phyloP scores from a whole-genome alignment of 2,888 invertebrate genomes.

The Eurytoma californica region DNA sequence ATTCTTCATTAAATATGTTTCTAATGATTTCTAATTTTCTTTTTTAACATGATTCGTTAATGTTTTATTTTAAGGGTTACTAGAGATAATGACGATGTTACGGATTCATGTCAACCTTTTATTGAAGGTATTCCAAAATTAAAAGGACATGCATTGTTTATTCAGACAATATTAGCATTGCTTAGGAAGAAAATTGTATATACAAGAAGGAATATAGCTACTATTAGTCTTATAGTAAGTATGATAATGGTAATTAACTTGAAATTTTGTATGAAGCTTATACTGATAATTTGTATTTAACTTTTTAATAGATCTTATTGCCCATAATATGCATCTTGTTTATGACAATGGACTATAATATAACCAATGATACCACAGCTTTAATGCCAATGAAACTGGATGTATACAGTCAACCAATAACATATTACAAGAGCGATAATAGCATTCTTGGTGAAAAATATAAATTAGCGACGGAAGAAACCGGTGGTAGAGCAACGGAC shows the following conservation, averaged over 20 bases:
- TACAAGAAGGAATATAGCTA: constrained; percentile 66
- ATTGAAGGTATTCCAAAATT: constrained; percentile 63
- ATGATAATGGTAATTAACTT: constrained; percentile 21
- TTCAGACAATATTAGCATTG: constrained; percentile 70
- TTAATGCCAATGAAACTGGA: constrained; percentile 69
- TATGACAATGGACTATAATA: constrained; percentile 67
- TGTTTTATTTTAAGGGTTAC: constrained; percentile 64
- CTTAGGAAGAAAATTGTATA: constrained; percentile 71
- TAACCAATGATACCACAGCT: constrained; percentile 57
- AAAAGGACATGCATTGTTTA: constrained; percentile 64
- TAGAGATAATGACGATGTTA: constrained; percentile 65
- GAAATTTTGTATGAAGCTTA: not conserved
- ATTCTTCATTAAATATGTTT: too few species aligned
- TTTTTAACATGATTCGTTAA: not conserved
- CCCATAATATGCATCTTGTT: constrained; percentile 68
- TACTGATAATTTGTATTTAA: not conserved
- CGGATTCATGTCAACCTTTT: constrained; percentile 61
- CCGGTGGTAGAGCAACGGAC: constrained; percentile 57
- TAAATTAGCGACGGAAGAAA: constrained; percentile 57
- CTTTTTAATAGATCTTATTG: constrained; percentile 63
- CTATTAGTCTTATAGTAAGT: constrained; percentile 67
- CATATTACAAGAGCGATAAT: constrained; percentile 65
- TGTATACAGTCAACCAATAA: constrained; percentile 64
- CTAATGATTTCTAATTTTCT: too few species aligned
- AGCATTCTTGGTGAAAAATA: constrained; percentile 60